phyloP scores from a whole-genome alignment of 2,797 vertebrate species.

The Orestias chungarensis region DNA sequence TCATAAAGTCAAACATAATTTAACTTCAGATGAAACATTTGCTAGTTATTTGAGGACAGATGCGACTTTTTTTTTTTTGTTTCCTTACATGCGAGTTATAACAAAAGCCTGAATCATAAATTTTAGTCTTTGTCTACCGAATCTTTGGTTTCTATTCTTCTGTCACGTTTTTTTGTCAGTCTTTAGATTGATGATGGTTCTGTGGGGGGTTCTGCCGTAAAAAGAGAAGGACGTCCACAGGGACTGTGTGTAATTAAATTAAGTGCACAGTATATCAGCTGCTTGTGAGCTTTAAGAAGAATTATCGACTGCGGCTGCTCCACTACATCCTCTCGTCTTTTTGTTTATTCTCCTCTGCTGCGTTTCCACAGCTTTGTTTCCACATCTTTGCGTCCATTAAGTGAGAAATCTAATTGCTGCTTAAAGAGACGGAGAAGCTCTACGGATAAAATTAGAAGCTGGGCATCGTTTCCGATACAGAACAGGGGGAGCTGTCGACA shows the following conservation, averaged over 20 bases:
- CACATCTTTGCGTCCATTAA: background rate
- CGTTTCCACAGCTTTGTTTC: conserved; percentile 3
- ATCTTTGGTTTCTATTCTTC: conserved; percentile 9
- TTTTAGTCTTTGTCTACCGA: too few relatives aligned
- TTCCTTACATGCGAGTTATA: too few relatives aligned
- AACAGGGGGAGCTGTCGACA: background rate
- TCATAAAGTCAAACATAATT: too few relatives aligned
- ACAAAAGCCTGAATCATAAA: too few relatives aligned
- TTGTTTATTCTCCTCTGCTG: background rate
- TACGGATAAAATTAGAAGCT: conserved; percentile 10
- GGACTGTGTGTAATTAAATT: conserved; percentile 67
- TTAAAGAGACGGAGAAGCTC: conserved; percentile 11
- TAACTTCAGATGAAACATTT: too few relatives aligned
- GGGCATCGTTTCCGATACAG: conserved; percentile 1
- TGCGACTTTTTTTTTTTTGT: too few relatives aligned
- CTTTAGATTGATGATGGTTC: conserved; percentile 35
- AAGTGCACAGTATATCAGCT: conserved; percentile 68
- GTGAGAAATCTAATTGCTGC: conserved; percentile 13
- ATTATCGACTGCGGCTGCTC: conserved; percentile 62
- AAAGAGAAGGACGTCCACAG: conserved; percentile 31
- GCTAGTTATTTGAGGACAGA: too few relatives aligned
- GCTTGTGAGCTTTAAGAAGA: conserved; percentile 72
- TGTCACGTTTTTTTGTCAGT: background rate
- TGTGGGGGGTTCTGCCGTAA: conserved; percentile 21
- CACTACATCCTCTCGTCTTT: conserved; percentile 12